These are phyloP conservation scores for Carollia perspicillata DNA, from an alignment of 2,113 vertebrate species.

Conservation along the genomic window DNA sequence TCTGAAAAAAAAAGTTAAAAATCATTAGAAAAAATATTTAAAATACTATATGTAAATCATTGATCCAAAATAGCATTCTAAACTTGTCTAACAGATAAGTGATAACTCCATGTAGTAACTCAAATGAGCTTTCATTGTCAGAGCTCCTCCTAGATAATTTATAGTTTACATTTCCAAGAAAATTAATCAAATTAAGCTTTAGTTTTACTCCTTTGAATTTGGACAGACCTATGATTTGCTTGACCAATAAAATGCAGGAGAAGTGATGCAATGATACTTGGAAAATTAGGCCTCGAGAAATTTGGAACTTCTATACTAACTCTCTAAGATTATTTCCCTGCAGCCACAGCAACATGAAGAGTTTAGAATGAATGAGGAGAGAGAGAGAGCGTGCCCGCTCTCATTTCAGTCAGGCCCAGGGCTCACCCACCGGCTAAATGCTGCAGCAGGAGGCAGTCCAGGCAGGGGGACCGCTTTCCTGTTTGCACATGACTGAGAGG, in stretches of 20 bases:
- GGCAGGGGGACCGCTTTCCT: rapidly evolving
- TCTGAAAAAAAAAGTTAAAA: neutral
- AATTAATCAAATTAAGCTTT: neutral
- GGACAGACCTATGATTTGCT: neutral
- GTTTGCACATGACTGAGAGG: neutral
- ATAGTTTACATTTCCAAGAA: neutral
- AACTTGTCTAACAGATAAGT: neutral
- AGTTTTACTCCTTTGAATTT: neutral
- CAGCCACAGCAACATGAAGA: neutral
- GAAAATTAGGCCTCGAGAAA: neutral
- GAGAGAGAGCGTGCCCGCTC: neutral
- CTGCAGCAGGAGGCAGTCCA: neutral
- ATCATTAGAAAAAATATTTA: neutral
- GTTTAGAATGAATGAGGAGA: neutral
- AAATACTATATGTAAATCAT: neutral
- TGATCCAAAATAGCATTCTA: neutral
- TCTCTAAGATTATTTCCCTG: neutral
- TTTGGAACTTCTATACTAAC: neutral
- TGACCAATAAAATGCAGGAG: neutral
- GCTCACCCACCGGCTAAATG: neutral
- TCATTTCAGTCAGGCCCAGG: neutral
- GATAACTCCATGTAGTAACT: neutral
- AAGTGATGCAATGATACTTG: neutral
- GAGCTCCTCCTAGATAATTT: neutral
- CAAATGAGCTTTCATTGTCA: neutral